phyloP scores from a whole-genome alignment of 2,888 invertebrate species.

The Tachina lurida region DNA sequence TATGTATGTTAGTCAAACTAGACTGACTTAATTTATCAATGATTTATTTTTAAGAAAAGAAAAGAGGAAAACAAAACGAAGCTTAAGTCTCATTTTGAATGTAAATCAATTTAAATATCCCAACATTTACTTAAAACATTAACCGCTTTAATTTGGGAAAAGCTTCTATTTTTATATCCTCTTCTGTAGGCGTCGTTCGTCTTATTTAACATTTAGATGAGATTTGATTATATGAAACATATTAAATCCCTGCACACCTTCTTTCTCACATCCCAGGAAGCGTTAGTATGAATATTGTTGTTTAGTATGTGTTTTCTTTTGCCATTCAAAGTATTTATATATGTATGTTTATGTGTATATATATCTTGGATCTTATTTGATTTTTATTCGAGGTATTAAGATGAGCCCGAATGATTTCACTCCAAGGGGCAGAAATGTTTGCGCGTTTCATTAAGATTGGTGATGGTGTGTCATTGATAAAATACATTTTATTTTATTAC shows the following conservation, averaged over 20 bases:
- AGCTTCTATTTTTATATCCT: conserved; percentile 1
- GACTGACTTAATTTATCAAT: no score
- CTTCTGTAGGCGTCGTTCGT: conserved; percentile 6
- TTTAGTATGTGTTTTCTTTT: conserved; percentile 27
- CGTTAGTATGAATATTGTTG: conserved; percentile 19
- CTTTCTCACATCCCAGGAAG: conserved; percentile 10
- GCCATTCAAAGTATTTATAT: not conserved
- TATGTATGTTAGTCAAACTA: no score
- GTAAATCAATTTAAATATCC: not conserved
- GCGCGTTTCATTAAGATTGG: conserved; percentile 30
- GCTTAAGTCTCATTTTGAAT: no score
- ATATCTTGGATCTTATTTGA: conserved; percentile 26
- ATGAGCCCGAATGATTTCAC: not conserved
- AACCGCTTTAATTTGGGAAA: not conserved
- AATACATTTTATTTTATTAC: conserved; percentile 48
- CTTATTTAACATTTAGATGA: conserved; percentile 67
- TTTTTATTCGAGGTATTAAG: conserved; percentile 35
- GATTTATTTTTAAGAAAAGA: no score
- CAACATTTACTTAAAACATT: not conserved
- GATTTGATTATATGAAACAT: conserved; percentile 57
- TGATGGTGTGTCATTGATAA: conserved; percentile 63
- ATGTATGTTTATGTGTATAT: not conserved
- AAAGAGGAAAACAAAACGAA: not conserved
- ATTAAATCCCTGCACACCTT: conserved; percentile 7
- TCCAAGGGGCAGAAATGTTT: not conserved